Percentiles rank a stretch among this genome's conserved stretches.
Conservation (phyloP, 2,797 vertebrate genomes). For the Zalophus californianus region DNA sequence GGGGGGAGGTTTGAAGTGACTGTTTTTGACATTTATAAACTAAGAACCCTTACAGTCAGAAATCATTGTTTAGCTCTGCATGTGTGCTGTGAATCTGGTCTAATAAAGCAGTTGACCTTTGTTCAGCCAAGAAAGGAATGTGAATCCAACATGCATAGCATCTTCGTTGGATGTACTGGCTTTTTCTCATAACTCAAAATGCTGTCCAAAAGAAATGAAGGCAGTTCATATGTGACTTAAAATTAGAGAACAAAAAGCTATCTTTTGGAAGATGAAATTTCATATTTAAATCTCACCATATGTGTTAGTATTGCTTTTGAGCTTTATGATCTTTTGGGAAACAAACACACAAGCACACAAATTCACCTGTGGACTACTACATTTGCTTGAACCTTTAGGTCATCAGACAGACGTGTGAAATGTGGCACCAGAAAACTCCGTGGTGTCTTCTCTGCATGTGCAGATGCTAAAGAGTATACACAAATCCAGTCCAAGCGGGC, state of each 20-base stretch:
- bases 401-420: constrained; percentile 45
- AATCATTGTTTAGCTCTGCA: not conserved
- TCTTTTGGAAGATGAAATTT: not conserved
- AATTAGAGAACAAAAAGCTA: not conserved
- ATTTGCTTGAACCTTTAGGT: constrained; percentile 62
- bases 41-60: constrained; percentile 43
- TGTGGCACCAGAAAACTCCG: not conserved
- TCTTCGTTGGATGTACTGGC: not conserved
- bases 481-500: not conserved
- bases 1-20: not conserved
- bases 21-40: not conserved
- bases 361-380: constrained; percentile 37
- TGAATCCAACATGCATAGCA: not conserved
- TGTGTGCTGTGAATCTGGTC: not conserved
- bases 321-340: constrained; percentile 30
- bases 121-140: not conserved
- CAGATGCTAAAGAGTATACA: not conserved
- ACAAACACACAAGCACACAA: not conserved
- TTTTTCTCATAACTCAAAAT: not conserved
- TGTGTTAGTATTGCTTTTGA: constrained; percentile 49
- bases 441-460: not conserved
- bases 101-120: constrained; percentile 3
- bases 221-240: not conserved
- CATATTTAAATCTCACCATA: not conserved
- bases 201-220: constrained; percentile 28